Conservation (phyloP, 1,140 invertebrate genomes). For the Dryas iulia region DNA sequence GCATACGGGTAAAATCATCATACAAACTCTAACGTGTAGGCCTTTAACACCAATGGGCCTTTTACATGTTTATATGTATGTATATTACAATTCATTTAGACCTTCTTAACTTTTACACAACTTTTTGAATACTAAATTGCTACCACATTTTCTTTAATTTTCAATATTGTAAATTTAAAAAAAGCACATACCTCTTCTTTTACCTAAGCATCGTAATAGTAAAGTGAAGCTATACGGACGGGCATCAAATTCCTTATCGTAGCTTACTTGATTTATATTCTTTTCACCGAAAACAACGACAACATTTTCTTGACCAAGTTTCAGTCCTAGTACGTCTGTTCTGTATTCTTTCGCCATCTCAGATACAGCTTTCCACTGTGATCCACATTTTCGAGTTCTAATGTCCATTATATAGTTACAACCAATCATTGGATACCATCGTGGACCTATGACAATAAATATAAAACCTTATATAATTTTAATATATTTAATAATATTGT, state of each 20-base stretch:
- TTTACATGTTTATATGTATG: too few species aligned
- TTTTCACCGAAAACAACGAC: constrained; percentile 21
- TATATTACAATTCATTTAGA: too few species aligned
- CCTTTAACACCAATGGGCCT: too few species aligned
- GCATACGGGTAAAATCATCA: too few species aligned
- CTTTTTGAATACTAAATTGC: too few species aligned
- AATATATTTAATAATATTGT: too few species aligned
- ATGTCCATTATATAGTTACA: constrained; percentile 13
- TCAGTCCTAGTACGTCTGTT: constrained; percentile 20
- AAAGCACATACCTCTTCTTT: constrained; percentile 19
- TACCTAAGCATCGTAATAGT: constrained; percentile 14
- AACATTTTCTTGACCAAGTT: constrained; percentile 18
- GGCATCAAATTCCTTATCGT: constrained; percentile 18
- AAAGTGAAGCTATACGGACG: constrained; percentile 25
- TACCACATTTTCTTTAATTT: too few species aligned
- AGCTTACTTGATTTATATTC: constrained; percentile 16
- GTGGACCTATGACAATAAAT: constrained; percentile 12
- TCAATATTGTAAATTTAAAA: too few species aligned
- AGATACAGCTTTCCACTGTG: constrained; percentile 24
- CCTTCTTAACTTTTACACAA: too few species aligned
- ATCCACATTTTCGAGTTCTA: constrained; percentile 7
- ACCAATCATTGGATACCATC: constrained; percentile 28
- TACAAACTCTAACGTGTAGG: too few species aligned
- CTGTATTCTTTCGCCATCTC: constrained; percentile 24
- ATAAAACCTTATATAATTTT: too few species aligned